These are phyloP conservation scores for Ypsolopha scabrella DNA, from an alignment of 2,888 invertebrate species.

Conservation along the genomic window DNA sequence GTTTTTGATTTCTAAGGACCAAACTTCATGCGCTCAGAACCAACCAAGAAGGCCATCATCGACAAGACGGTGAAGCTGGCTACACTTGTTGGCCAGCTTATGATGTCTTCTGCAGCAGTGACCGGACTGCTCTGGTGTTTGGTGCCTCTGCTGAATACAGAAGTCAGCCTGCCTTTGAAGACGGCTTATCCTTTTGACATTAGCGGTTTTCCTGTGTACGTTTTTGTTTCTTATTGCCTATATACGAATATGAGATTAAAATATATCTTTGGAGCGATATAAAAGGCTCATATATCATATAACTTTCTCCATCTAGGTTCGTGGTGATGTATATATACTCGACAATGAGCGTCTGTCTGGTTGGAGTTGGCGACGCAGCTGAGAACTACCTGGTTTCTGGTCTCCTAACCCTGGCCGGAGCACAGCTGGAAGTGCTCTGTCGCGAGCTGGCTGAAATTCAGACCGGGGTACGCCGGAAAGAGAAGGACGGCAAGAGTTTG, in stretches of 20 bases:
- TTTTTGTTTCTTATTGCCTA: background rate
- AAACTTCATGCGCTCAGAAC: conserved; percentile 8
- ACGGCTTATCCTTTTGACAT: conserved; percentile 11
- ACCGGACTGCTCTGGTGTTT: conserved; percentile 11
- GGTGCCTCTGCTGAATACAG: conserved; percentile 8
- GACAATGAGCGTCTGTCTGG: conserved; percentile 7
- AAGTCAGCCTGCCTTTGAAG: conserved; percentile 10
- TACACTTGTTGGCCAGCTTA: background rate
- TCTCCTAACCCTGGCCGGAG: conserved; percentile 6
- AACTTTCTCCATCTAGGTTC: conserved; percentile 9
- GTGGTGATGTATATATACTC: conserved; percentile 10
- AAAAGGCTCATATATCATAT: background rate
- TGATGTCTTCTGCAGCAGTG: conserved; percentile 5
- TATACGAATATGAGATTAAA: background rate
- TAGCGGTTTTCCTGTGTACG: conserved; percentile 7
- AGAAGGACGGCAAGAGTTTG: too few relatives aligned
- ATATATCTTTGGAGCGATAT: background rate
- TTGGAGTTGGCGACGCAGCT: conserved; percentile 11
- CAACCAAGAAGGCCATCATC: conserved; percentile 5
- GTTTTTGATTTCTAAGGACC: conserved; percentile 4
- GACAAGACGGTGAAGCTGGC: background rate
- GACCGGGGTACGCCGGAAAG: too few relatives aligned
- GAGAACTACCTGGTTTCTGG: conserved; percentile 12
- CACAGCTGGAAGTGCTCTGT: conserved; percentile 10
- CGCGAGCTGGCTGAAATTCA: conserved; percentile 1